Base-by-base conservation (phyloP, 92 coral and sea anemone genomes). In the Zoanthus sansibaricus region DNA sequence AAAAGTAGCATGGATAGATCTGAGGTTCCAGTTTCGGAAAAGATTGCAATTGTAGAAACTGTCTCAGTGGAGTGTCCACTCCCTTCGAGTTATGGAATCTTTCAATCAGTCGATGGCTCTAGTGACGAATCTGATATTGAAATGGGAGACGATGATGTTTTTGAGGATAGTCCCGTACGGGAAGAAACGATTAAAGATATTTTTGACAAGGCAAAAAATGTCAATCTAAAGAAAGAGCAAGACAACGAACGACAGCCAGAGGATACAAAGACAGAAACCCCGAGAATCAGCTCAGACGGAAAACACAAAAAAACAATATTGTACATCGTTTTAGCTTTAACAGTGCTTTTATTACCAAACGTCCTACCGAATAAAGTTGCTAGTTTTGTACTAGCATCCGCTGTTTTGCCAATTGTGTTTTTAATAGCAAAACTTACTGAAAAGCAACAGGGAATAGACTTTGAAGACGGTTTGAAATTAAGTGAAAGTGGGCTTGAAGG, bases 371-470 rank as follows among this genome's bases (percentile, higher is more conserved):
- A 74, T 4, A 91, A 88, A 20, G 68, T 82, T 59, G 44, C 88
- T 12, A 74, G 87, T 71, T 30, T 79, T 58, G 89, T 91, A 17
- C 74, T 91, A 11, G 87, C 86, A 51, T 48, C 46, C 21, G 74
- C 83, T 33, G 94, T 84, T 7, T 64, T 86, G 31, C 94, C 94
- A 44, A 66, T 87, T 12, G 75, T 84, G 33, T 83, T 83, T 51
- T 37, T 86, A 72, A 54, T 84, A 18, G 67, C 94, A 31, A 79
- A 82, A 18, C 25, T 46, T 49, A 91, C 86, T 58, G 78, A 72
- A 56, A 82, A 64, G 51, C 68, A 74, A 20, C 89, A 91, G 73
- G 71, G 89, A 30, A 83, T 88, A 62, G 89, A 85, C 31, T 77
- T 86, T 9, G 84, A 88, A 67, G 52, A 84, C 21, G 75, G 69